phyloP scores from a whole-genome alignment of 1,140 invertebrate species.

The Stenopsyche tienmushanensis region DNA sequence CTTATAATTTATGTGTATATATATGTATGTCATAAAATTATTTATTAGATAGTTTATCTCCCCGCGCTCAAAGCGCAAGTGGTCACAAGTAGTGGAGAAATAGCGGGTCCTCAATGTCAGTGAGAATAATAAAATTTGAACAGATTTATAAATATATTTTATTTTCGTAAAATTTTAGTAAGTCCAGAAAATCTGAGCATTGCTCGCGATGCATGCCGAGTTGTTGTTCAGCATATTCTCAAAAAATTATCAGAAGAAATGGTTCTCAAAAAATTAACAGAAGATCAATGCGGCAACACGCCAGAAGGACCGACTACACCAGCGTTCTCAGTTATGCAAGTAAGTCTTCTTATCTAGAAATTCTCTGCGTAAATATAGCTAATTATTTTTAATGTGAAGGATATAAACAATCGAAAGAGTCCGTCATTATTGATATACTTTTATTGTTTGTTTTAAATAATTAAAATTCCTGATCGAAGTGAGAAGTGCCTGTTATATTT shows the following conservation, averaged over 20 bases:
- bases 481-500: slow-evolving; percentile 9
- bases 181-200: slow-evolving; percentile 49
- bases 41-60: no score
- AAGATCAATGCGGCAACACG: slow-evolving; percentile 41
- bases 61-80: no score
- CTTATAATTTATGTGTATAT: not conserved
- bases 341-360: slow-evolving; percentile 38
- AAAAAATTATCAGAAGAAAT: slow-evolving; percentile 50
- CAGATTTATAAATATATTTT: slow-evolving; percentile 6
- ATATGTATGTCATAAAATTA: no score
- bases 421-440: no score
- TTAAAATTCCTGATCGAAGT: no score
- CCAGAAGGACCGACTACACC: slow-evolving; percentile 45
- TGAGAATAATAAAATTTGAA: not conserved
- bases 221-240: slow-evolving; percentile 52
- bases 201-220: slow-evolving; percentile 51
- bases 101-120: no score
- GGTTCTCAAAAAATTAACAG: slow-evolving; percentile 50
- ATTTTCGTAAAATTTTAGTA: slow-evolving; percentile 44
- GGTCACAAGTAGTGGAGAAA: no score
- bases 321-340: slow-evolving; percentile 53
- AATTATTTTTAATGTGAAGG: not conserved
- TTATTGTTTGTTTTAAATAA: no score
- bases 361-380: slow-evolving; percentile 4
- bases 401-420: no score